These are phyloP conservation scores for Parnassius mnemosyne DNA, from an alignment of 2,888 invertebrate genomes.

Conservation along the genomic window DNA sequence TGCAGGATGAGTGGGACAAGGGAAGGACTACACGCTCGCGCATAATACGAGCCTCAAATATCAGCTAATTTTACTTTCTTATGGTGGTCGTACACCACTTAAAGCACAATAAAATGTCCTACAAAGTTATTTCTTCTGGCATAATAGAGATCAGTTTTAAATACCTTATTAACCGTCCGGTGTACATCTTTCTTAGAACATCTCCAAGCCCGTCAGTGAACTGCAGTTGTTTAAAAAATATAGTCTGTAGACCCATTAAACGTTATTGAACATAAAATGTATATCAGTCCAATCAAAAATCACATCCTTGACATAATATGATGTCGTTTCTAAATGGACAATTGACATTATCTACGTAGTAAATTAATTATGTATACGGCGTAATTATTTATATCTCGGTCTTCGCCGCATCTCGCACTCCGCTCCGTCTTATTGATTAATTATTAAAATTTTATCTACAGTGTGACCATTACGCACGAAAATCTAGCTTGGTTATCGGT, in stretches of 20 bases:
- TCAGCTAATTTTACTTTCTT: no score
- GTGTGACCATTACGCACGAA: slow-evolving; percentile 22
- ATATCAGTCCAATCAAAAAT: slow-evolving; percentile 20
- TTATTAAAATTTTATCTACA: slow-evolving; percentile 42
- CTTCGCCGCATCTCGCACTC: slow-evolving; percentile 18
- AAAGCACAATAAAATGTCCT: no score
- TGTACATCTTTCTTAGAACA: no score
- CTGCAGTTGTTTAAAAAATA: neutral
- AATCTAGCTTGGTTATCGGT: slow-evolving; percentile 12
- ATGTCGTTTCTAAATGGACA: slow-evolving; percentile 27
- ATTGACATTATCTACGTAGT: slow-evolving; percentile 33
- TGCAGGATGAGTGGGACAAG: no score
- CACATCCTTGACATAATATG: slow-evolving; percentile 36
- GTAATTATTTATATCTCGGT: slow-evolving; percentile 36
- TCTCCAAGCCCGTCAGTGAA: no score
- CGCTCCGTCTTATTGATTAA: slow-evolving; percentile 42
- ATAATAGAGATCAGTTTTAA: no score
- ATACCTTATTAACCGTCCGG: no score
- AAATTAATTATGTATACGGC: slow-evolving; percentile 37
- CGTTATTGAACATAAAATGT: slow-evolving; percentile 6
- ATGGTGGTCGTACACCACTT: no score
- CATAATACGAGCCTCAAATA: no score
- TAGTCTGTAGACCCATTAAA: slow-evolving; percentile 13
- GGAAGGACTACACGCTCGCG: no score
- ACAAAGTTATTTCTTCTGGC: no score